Evolutionary conservation across 1,140 invertebrate genomes (phyloP), one percentile per base, ranked within the genome.

Genomic region (Cherax destructor): DNA sequence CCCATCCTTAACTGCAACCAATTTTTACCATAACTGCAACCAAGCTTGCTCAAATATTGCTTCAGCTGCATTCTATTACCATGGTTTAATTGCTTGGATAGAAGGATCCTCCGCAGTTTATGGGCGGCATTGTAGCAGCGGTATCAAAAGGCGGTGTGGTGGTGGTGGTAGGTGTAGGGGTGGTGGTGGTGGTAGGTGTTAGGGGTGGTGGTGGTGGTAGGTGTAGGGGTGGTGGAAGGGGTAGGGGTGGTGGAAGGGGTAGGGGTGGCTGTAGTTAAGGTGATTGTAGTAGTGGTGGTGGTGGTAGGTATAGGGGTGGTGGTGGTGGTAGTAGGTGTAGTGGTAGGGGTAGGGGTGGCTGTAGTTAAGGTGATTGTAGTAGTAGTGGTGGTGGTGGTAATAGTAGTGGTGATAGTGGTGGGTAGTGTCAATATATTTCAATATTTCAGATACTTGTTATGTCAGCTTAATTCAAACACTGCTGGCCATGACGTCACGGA

Each of bases 1-100:
- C 83, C 88, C 83, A 91, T 91, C 88, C 88, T 91, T 91, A 91
- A 86, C 88, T 91, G 88, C 74, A 85, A 84, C 61, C 81, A 65
- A 91, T 91, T 91, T 91, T 91, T 91, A 91, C 88, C 88, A 91
- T 91, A 91, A 91, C 88, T 91, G 88, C 88, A 86, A 91, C 88
- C 88, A 91, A 91, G 88, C 88, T 91, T 91, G 88, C 88, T 91
- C 88, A 91, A 91, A 91, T 91, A 91, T 91, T 91, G 88, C 88
- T 91, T 91, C 88, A 91, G 88, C 88, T 91, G 88, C 88, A 91
- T 91, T 91, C 88, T 91, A 91, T 91, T 91, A 91, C 88, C 88
- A 91, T 86, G 88, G 88, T 91, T 91, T 91, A 91, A 91, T 91
- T 91, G 88, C 88, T 85, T 65, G 88, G 88, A 91, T 91, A 86